These are phyloP conservation scores for Quadroppia sp. DNA, from an alignment of 2,888 invertebrate species.

Conservation along the genomic window DNA sequence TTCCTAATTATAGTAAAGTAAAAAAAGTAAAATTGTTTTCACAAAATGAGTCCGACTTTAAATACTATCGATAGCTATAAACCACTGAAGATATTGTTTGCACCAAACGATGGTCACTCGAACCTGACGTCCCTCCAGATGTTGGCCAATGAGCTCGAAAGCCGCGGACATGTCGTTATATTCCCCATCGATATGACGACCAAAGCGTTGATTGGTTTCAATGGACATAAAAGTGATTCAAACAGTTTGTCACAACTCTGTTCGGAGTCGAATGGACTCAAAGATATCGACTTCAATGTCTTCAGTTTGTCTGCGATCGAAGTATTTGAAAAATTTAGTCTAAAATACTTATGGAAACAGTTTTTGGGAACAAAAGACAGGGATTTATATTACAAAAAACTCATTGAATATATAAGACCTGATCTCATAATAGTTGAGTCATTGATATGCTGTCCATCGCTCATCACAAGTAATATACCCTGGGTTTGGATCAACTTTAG, in stretches of 20 bases:
- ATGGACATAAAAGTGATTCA: not conserved
- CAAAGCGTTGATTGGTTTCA: not conserved
- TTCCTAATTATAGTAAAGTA: too few relatives aligned
- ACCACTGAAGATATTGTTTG: not conserved
- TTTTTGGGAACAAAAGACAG: not conserved
- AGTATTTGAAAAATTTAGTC: not conserved
- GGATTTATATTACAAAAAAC: not conserved
- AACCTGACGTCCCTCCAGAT: not conserved
- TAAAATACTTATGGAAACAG: not conserved
- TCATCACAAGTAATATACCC: not conserved
- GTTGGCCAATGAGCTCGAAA: slow-evolving; percentile 4
- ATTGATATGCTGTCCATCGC: not conserved
- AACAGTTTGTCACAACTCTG: not conserved
- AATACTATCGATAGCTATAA: not conserved
- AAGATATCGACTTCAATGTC: not conserved
- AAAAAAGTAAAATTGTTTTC: too few relatives aligned
- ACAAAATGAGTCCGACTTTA: not conserved
- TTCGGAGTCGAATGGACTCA: not conserved
- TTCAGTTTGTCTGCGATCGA: not conserved
- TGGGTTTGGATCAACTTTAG: slow-evolving; percentile 13
- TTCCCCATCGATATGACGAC: not conserved
- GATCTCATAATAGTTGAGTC: slow-evolving; percentile 1
- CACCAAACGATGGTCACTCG: not conserved
- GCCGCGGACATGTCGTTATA: not conserved
- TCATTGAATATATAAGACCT: not conserved